Conservation (phyloP, 2,888 invertebrate species). For the Schizotus pectinicornis region DNA sequence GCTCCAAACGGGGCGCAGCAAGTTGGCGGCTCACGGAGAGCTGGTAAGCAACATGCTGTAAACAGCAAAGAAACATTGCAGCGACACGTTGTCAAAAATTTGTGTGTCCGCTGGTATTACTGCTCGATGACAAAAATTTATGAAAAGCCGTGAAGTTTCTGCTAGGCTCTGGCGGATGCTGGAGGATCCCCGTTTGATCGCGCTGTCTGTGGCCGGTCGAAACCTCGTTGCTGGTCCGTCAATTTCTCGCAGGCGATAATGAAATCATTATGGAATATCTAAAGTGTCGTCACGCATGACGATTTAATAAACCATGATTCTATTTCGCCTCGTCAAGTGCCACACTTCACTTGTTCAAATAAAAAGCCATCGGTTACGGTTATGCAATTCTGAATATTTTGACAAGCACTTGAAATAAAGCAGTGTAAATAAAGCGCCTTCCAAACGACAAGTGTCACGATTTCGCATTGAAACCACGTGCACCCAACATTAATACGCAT, state of each 20-base stretch:
- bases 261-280: background rate
- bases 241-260: background rate
- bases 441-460: background rate
- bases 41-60: no score
- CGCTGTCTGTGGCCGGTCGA: background rate
- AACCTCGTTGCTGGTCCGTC: background rate
- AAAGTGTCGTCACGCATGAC: conserved; percentile 4
- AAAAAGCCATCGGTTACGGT: conserved; percentile 9
- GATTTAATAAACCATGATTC: conserved; percentile 6
- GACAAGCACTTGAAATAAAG: conserved; percentile 1
- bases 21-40: no score
- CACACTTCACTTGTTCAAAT: conserved; percentile 11
- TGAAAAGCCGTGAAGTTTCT: no score
- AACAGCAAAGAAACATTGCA: no score
- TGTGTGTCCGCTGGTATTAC: no score
- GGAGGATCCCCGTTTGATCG: background rate
- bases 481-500: no score
- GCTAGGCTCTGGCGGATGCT: no score
- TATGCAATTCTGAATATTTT: conserved; percentile 10
- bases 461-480: no score
- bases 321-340: conserved; percentile 7
- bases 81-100: no score
- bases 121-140: no score
- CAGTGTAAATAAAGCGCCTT: conserved; percentile 1
- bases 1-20: no score